A percentile compares a stretch with the other conserved stretches of the same genome.
Conservation (phyloP, 2,797 vertebrate species). For the Glyptemys insculpta region DNA sequence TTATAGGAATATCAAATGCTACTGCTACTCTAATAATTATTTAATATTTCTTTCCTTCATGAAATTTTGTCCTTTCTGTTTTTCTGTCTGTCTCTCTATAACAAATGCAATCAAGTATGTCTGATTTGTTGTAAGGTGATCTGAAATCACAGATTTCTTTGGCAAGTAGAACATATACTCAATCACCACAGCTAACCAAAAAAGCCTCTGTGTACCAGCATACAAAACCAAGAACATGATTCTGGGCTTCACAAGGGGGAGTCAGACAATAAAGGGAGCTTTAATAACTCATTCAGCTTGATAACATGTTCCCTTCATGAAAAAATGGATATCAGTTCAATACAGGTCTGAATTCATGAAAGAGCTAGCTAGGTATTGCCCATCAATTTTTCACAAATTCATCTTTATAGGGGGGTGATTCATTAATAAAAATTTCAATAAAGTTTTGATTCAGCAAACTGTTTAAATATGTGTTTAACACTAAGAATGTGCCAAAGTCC, state of each 20-base stretch:
- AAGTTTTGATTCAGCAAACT: neutral
- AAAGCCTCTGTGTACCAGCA: slow-evolving; percentile 49
- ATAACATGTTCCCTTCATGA: neutral
- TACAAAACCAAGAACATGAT: slow-evolving; percentile 6
- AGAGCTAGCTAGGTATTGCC: neutral
- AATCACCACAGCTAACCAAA: slow-evolving; percentile 50
- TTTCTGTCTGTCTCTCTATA: slow-evolving; percentile 15
- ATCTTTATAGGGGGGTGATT: neutral
- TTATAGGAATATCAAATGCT: slow-evolving; percentile 14
- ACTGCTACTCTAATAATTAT: slow-evolving; percentile 42
- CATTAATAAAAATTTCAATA: neutral
- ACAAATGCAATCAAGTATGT: slow-evolving; percentile 11
- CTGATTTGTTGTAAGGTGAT: neutral
- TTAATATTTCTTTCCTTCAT: neutral
- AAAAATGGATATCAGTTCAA: neutral
- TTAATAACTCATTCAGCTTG: neutral
- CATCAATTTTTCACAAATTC: neutral
- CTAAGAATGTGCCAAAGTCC: neutral
- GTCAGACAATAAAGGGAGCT: slow-evolving; percentile 34
- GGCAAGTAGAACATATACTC: slow-evolving; percentile 40
- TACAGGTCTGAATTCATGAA: slow-evolving; percentile 55
- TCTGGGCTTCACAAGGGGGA: slow-evolving; percentile 62
- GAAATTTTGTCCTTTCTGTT: neutral
- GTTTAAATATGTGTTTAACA: neutral
- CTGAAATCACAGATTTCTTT: slow-evolving; percentile 63